Conservation (phyloP, 2,113 vertebrate species). For the Crotalus tigris region DNA sequence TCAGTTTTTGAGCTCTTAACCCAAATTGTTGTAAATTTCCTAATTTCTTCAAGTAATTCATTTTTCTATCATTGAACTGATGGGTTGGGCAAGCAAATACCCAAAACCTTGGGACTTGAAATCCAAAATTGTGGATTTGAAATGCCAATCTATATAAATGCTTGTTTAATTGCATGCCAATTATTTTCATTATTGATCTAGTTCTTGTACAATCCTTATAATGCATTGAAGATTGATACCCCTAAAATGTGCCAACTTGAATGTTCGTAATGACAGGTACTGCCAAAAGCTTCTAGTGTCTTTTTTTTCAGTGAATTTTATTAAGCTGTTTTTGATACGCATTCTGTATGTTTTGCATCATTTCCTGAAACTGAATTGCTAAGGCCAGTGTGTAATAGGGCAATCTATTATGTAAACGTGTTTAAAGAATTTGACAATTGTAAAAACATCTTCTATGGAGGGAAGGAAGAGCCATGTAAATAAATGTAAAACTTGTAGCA, state of each 20-base stretch:
- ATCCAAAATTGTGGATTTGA: neutral
- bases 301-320: slow-evolving; percentile 12
- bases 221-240: rapidly evolving
- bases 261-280: slow-evolving; percentile 31
- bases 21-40: neutral
- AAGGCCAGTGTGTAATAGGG: slow-evolving; percentile 19
- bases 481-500: slow-evolving; percentile 95
- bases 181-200: neutral
- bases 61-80: neutral
- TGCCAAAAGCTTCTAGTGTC: slow-evolving; percentile 33
- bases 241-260: slow-evolving; percentile 33
- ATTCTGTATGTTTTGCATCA: slow-evolving; percentile 21
- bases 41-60: neutral
- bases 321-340: slow-evolving; percentile 41
- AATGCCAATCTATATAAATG: rapidly evolving
- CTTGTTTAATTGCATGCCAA: neutral
- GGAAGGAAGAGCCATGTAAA: slow-evolving; percentile 90
- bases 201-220: neutral
- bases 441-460: slow-evolving; percentile 22
- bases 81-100: neutral
- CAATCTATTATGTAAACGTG: slow-evolving; percentile 20
- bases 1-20: neutral
- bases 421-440: slow-evolving; percentile 32
- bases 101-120: neutral
- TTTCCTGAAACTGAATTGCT: slow-evolving; percentile 14